Evolutionary conservation across 2,113 vertebrate species (phyloP).

Genomic region (Scopus umbretta): DNA sequence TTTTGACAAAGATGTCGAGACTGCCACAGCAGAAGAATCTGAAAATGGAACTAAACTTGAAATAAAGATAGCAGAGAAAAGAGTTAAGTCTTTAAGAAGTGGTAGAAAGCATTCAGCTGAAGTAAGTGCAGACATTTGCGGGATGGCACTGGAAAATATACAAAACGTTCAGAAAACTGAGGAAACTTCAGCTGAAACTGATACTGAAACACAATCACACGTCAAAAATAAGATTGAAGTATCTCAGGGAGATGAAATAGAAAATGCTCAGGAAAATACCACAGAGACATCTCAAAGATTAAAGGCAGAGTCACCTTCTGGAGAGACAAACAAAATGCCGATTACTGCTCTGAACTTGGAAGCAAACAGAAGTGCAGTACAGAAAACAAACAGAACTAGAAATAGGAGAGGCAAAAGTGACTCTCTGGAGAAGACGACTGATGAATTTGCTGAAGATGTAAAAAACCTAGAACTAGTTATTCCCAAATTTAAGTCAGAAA

Average conservation of each 20-base stretch:
- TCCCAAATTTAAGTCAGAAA: not conserved
- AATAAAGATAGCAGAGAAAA: not conserved
- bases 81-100: not conserved
- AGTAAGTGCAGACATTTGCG: not conserved
- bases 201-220: not conserved
- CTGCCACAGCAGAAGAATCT: not conserved
- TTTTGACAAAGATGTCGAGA: not conserved
- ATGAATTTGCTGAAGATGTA: not conserved
- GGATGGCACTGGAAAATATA: not conserved
- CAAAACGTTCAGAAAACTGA: not conserved
- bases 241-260: not conserved
- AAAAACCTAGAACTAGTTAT: not conserved
- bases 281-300: not conserved
- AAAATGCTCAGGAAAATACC: not conserved
- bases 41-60: not conserved
- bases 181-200: not conserved
- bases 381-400: not conserved
- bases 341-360: not conserved
- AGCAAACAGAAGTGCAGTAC: not conserved
- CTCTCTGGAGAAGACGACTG: not conserved
- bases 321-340: not conserved
- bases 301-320: not conserved
- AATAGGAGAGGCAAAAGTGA: not conserved
- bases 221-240: not conserved
- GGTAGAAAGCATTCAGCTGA: not conserved